Base-by-base conservation (phyloP, 2,113 vertebrate genomes). In the Syrrhaptes paradoxus region DNA sequence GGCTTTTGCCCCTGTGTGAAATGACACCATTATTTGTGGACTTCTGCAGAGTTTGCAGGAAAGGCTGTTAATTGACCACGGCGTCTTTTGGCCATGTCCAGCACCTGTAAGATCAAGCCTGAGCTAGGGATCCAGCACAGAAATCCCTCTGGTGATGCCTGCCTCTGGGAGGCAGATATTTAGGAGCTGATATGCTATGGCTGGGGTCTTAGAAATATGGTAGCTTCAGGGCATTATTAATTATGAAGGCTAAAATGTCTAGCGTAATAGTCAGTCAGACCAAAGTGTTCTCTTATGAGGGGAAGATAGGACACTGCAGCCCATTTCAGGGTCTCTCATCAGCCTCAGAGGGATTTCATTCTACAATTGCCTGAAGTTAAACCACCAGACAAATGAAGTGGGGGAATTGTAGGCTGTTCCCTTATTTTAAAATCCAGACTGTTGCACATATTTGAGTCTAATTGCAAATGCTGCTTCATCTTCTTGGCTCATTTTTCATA, bases 81-180 rank as follows among this genome's bases (percentile, higher is more conserved):
- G 6, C 0, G 0, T 22, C 17, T 80, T 88, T 73, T 54, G 49
- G 32, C 7, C 34, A 14, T 0, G 1, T 67, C 17, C 52, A 59
- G 38, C 18, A 71, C 20, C 17, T 63, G 9, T 34, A 77, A 54
- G 25, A 55, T n/a, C 54, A 51, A 59, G 19, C 13, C 61, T 46
- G 29, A 71, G 3, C 13, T 28, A 19, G 67, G 29, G 32, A 41
- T 10, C 6, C 19, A 45, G 41, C 13, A 41, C 13, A 11, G 41
- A 41, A 41, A n/a, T 41, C 8, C 7, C 22, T 6, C 20, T 4
- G 1, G 5, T 22, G 15, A 58, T 77, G 26, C 61, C 71, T 73
- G 49, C 9, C 19, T 13, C 62, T 63, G 31, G 54, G 32, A 55
- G 2, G 4, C 26, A 67, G 34, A 8, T 38, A 45, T 75, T 79